A percentile compares a stretch with the other conserved stretches of the same genome.
phyloP scores from a whole-genome alignment of 1,140 invertebrate species.

The Pseudoatta argentina region DNA sequence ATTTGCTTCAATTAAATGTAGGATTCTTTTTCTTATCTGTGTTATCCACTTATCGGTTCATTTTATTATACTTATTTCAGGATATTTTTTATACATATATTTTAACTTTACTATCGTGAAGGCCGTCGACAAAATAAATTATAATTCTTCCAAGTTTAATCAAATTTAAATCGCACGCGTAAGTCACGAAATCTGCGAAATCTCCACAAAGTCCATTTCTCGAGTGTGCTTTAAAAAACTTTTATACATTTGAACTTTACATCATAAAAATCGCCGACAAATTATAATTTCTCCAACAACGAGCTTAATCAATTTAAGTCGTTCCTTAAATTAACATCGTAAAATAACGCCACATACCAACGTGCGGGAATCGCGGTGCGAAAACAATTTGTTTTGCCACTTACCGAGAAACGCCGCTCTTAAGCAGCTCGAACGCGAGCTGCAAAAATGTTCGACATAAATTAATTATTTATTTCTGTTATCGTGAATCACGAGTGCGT shows the following conservation, averaged over 20 bases:
- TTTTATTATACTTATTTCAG: too few relatives aligned
- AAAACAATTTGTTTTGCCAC: constrained; percentile 43
- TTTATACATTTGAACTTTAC: neutral
- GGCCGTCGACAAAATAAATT: neutral
- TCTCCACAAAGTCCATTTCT: neutral
- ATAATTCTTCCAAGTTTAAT: constrained; percentile 10
- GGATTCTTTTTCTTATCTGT: too few relatives aligned
- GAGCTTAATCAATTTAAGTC: constrained; percentile 23
- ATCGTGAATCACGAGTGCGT: constrained; percentile 24
- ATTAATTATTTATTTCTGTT: constrained; percentile 48
- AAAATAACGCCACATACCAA: neutral
- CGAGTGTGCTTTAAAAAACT: neutral
- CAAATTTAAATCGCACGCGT: neutral
- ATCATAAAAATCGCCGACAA: too few relatives aligned
- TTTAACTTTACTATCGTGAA: neutral
- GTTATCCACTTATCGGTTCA: too few relatives aligned
- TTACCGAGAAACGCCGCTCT: neutral
- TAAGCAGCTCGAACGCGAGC: neutral
- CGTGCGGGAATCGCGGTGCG: neutral
- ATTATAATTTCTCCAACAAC: constrained; percentile 6
- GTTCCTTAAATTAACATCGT: constrained; percentile 23
- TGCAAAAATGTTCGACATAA: constrained; percentile 12
- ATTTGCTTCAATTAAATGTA: too few relatives aligned
- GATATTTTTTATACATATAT: too few relatives aligned
- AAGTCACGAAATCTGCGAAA: neutral